These are phyloP conservation scores for Sylvia borin DNA, from an alignment of 2,797 vertebrate genomes.

Conservation along the genomic window DNA sequence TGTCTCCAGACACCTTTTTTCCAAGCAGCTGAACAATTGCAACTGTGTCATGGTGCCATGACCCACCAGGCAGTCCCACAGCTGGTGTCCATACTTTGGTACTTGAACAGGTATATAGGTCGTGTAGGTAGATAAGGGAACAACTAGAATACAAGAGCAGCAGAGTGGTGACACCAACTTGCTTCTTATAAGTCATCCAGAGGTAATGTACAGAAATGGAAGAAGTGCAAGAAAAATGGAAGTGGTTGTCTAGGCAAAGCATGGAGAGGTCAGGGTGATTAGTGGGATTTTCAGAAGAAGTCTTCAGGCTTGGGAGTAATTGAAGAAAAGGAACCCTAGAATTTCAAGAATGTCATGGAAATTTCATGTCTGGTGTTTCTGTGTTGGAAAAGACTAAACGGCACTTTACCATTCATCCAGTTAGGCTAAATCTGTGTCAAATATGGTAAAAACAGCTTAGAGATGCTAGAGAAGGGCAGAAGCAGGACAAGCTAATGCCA, in stretches of 20 bases:
- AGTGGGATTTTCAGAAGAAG: background rate
- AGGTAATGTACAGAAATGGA: background rate
- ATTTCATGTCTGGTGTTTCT: background rate
- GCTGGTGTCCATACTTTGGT: background rate
- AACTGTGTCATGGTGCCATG: fast-evolving
- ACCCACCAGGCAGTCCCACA: background rate
- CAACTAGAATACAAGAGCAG: background rate
- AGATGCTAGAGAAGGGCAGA: background rate
- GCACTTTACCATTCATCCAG: background rate
- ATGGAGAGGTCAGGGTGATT: background rate
- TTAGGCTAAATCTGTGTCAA: background rate
- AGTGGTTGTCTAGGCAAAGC: background rate
- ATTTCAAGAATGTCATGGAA: background rate
- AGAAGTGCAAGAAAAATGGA: background rate
- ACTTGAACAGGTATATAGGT: background rate
- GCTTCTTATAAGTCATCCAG: background rate
- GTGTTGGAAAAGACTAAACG: background rate
- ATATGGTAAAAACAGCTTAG: background rate
- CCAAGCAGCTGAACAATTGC: background rate
- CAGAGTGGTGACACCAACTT: background rate
- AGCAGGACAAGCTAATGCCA: background rate
- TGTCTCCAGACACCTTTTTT: background rate
- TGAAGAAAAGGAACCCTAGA: background rate
- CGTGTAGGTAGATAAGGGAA: background rate
- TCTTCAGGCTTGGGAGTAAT: background rate